Base-by-base conservation (phyloP, 2,113 vertebrate genomes). In the Eupsittula cactorum region DNA sequence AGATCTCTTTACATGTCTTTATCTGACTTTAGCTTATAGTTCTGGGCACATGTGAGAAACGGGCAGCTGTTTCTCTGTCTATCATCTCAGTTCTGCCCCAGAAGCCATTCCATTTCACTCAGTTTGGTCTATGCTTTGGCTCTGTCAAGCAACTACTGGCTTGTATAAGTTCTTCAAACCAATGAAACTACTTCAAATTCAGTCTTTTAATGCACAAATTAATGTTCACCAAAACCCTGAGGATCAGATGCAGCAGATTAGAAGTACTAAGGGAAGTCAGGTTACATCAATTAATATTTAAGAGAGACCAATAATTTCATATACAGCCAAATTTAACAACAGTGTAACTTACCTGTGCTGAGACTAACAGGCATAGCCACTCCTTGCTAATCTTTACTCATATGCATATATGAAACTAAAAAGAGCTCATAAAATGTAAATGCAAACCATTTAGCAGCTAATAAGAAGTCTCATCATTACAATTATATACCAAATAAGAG, bases 211-310 rank as follows among this genome's bases (percentile, higher is more conserved):
- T 92, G 94, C 76, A 95, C 81, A 95, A 97, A 97, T 97, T 97
- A 95, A 93, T 93, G 95, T 95, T 97, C 97, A 97, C 91, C 91
- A 97, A 97, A 97, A 96, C 97, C 94, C 88, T 70, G 74, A 97
- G 94, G 97, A 97, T 90, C 82, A 97, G 85, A 96, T 96, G 86
- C 87, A 97, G 92, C 79, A 96, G 95, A 97, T 97, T 92, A 96
- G 79, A 97, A 97, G 92, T 93, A 95, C 95, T 98, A 94, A 96
- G 82, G 95, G 96, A 96, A 98, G 97, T 96, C 97, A 96, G 94
- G 95, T 97, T 97, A 97, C 83, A 95, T 89, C 96, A 98, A 97
- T 98, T 97, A 98, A 97, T 97, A 97, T 97, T 98, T 98, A 97
- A 97, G 82, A 96, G 93, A 96, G 93, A 93, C 96, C 95, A 97